These are phyloP conservation scores for Stichodactyla mertensii DNA, from an alignment of 64 coral and sea anemone genomes.

Conservation along the genomic window DNA sequence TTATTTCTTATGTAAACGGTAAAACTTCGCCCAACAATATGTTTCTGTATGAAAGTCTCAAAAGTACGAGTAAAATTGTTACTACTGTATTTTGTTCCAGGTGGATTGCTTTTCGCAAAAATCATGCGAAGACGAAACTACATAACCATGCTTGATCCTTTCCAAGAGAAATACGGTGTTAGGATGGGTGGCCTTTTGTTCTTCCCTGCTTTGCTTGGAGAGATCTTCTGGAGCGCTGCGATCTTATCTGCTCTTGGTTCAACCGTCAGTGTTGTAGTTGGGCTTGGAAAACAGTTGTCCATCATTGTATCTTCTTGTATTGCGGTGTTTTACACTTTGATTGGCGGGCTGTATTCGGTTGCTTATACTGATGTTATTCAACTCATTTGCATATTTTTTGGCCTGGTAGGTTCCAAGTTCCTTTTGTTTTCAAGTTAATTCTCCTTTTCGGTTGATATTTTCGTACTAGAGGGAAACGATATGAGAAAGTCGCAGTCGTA, in stretches of 20 bases:
- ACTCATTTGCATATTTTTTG: slow-evolving; percentile 90
- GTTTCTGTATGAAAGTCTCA: too few species aligned
- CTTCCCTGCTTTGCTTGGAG: slow-evolving; percentile 86
- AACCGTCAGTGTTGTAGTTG: slow-evolving; percentile 85
- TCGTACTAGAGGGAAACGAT: not conserved
- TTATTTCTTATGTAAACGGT: too few species aligned
- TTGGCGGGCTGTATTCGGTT: slow-evolving; percentile 95
- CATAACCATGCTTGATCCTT: slow-evolving; percentile 95
- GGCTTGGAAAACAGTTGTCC: slow-evolving; percentile 53
- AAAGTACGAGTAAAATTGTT: too few species aligned
- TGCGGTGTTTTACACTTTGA: slow-evolving; percentile 82
- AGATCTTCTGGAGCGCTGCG: slow-evolving; percentile 95
- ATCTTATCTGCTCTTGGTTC: slow-evolving; percentile 88
- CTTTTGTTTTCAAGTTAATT: not conserved
- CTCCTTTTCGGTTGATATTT: not conserved
- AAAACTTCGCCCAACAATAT: too few species aligned
- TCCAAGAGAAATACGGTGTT: slow-evolving; percentile 75
- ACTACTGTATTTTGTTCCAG: slow-evolving; percentile 14
- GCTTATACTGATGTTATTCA: slow-evolving; percentile 97
- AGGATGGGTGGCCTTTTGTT: slow-evolving; percentile 84
- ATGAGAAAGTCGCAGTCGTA: too few species aligned
- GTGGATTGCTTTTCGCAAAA: slow-evolving; percentile 90
- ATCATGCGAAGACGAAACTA: slow-evolving; percentile 87
- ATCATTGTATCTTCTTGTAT: slow-evolving; percentile 77
- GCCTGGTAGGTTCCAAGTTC: slow-evolving; percentile 61